Evolutionary conservation across 2,797 vertebrate genomes (phyloP).

Genomic region (Urophycis tenuis): DNA sequence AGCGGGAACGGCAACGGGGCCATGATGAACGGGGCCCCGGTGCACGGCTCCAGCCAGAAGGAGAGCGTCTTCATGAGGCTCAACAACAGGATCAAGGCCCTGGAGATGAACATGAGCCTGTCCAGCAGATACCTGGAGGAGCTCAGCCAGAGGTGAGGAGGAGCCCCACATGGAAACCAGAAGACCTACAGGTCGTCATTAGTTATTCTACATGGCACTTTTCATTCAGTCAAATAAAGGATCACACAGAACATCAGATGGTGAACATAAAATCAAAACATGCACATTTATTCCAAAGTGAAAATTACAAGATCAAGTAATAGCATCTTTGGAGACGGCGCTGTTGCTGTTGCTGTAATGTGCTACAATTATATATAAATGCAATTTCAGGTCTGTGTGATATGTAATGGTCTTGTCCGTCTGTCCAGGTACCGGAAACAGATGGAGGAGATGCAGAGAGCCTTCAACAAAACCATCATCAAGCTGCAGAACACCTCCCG

Average conservation of each 20-base stretch:
- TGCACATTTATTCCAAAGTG: background rate
- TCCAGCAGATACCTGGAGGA: conserved; percentile 97
- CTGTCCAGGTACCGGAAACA: conserved; percentile 89
- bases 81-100: conserved; percentile 96
- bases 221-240: too few species aligned
- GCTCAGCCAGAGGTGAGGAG: conserved; percentile 88
- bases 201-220: background rate
- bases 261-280: background rate
- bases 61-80: conserved; percentile 99
- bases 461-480: conserved; percentile 98
- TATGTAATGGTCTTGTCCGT: conserved; percentile 24
- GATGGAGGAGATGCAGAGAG: conserved; percentile 99
- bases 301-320: background rate
- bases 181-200: background rate
- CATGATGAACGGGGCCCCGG: conserved; percentile 63
- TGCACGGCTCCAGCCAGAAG: conserved; percentile 96
- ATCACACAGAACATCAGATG: background rate
- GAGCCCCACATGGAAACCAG: background rate
- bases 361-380: background rate
- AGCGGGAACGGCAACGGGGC: conserved; percentile 60
- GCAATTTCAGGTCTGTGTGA: background rate
- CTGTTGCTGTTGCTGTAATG: background rate
- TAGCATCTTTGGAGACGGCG: background rate
- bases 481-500: conserved; percentile 97
- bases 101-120: conserved; percentile 99